phyloP scores from a whole-genome alignment of 2,113 vertebrate species.

The Cinclus mexicanus region DNA sequence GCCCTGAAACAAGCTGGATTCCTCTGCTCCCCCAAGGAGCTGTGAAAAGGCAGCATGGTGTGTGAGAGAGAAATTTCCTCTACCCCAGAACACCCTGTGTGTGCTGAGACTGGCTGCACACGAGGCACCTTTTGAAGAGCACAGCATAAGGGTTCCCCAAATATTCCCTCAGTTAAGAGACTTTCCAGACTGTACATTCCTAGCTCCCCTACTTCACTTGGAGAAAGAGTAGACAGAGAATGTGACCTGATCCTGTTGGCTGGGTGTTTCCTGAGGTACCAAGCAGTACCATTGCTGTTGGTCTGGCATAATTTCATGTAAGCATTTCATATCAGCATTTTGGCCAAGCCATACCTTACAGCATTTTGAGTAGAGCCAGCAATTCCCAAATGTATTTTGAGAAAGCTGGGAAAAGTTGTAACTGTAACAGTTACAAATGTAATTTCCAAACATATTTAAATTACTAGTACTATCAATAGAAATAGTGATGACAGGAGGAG shows the following conservation, averaged over 20 bases:
- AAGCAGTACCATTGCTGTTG: neutral
- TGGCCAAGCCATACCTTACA: neutral
- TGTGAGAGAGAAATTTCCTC: neutral
- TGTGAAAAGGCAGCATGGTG: neutral
- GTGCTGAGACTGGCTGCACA: neutral
- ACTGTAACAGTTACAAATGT: neutral
- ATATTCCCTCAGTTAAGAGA: neutral
- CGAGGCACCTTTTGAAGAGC: neutral
- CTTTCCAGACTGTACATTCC: neutral
- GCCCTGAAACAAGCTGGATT: neutral
- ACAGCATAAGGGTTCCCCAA: neutral
- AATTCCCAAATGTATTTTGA: neutral
- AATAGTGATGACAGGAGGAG: neutral
- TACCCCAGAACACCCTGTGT: neutral
- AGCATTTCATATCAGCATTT: neutral
- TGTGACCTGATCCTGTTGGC: rapidly evolving
- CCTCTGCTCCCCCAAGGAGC: neutral
- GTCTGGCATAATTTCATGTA: neutral
- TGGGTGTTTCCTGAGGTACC: neutral
- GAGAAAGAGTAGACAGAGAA: neutral
- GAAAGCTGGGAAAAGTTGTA: neutral
- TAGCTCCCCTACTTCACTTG: neutral
- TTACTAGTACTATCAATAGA: neutral
- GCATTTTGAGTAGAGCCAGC: neutral
- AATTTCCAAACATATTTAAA: neutral